Percentiles rank a stretch among this genome's conserved stretches.
Evolutionary conservation across 1,140 invertebrate genomes (phyloP).

Genomic region (Camponotus vicinus): DNA sequence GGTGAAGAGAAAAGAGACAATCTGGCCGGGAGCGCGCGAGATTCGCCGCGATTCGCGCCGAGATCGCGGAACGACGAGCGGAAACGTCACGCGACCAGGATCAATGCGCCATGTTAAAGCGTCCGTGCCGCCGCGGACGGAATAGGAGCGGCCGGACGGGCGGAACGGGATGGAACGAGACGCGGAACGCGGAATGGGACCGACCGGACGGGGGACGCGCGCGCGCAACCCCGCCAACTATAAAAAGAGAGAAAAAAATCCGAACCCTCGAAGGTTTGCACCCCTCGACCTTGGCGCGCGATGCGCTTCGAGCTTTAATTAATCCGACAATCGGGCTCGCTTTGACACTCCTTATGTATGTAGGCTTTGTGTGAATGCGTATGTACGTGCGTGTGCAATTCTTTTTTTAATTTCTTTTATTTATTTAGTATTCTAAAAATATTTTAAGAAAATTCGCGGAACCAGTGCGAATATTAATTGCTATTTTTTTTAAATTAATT

Average conservation of each 20-base stretch:
- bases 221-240: slow-evolving; percentile 43
- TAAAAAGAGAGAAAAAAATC: not conserved
- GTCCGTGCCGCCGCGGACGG: not conserved
- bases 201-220: not conserved
- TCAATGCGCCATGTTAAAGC: slow-evolving; percentile 74
- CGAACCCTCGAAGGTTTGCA: not conserved
- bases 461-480: not conserved
- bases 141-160: not conserved
- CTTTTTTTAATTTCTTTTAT: not conserved
- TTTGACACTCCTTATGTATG: not conserved
- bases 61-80: slow-evolving; percentile 27
- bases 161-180: not conserved
- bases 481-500: too few relatives aligned
- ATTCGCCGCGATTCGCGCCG: not conserved
- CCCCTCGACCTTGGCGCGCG: slow-evolving; percentile 26
- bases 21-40: not conserved
- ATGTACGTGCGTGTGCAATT: too few relatives aligned
- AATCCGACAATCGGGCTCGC: not conserved
- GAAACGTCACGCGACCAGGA: slow-evolving; percentile 57
- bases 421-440: not conserved
- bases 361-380: not conserved
- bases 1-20: not conserved
- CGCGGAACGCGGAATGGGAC: slow-evolving; percentile 15
- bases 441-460: not conserved
- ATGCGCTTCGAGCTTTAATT: slow-evolving; percentile 9